Evolutionary conservation across 2,113 vertebrate species (phyloP).

Genomic region (Saccopteryx leptura): DNA sequence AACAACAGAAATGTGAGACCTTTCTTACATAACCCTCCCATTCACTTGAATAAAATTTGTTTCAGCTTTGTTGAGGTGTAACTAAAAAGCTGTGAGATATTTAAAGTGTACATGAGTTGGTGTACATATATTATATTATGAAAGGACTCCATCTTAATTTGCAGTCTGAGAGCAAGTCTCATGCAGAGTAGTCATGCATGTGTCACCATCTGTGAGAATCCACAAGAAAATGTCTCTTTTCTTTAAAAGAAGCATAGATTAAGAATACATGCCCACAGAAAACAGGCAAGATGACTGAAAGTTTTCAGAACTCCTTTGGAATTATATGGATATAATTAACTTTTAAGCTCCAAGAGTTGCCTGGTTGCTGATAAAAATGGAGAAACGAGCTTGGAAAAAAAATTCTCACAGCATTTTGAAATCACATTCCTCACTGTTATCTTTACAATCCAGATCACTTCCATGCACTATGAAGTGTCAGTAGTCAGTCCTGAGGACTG

Average conservation of each 20-base stretch:
- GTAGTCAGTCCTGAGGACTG: background rate
- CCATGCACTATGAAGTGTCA: background rate
- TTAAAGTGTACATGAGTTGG: background rate
- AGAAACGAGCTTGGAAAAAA: background rate
- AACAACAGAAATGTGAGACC: background rate
- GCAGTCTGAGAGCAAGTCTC: background rate
- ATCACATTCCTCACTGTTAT: background rate
- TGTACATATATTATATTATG: background rate
- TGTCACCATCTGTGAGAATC: background rate
- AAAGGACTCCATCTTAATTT: background rate
- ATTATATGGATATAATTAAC: background rate
- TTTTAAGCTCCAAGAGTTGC: background rate
- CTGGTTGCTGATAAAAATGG: background rate
- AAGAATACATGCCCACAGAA: background rate
- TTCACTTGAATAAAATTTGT: background rate
- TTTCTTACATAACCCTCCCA: background rate
- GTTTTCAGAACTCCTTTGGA: constrained; percentile 1
- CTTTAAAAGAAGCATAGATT: background rate
- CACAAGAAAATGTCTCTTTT: background rate
- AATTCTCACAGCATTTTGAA: background rate
- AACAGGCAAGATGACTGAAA: background rate
- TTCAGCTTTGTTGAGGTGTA: background rate
- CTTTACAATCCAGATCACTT: background rate
- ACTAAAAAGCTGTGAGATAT: background rate
- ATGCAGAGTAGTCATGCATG: background rate